Conservation (phyloP, 2,113 vertebrate species). For the Microcebus murinus region DNA sequence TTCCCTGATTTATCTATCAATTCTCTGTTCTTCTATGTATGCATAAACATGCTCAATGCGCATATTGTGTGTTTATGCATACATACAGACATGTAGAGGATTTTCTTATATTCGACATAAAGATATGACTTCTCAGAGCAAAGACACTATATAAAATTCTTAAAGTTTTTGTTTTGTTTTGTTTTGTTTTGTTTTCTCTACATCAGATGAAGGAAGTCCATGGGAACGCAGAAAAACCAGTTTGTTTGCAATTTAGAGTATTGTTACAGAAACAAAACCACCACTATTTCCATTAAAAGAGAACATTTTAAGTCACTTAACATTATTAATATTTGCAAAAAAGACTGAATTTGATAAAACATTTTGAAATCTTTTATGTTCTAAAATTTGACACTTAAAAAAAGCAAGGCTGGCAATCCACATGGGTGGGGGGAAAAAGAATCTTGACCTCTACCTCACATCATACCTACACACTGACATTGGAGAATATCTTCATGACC, state of each 20-base stretch:
- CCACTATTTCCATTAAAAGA: not conserved
- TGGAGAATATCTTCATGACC: not conserved
- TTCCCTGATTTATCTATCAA: not conserved
- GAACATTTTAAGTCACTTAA: constrained; percentile 4
- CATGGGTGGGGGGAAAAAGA: not conserved
- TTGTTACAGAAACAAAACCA: not conserved
- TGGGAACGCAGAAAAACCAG: not conserved
- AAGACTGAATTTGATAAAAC: not conserved
- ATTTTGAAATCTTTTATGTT: constrained; percentile 4
- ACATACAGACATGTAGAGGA: not conserved
- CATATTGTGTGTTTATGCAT: not conserved
- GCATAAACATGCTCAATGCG: not conserved
- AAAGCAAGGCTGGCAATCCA: not conserved
- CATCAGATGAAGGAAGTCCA: not conserved
- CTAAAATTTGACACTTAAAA: constrained; percentile 31
- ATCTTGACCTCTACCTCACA: not conserved
- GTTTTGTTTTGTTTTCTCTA: not conserved
- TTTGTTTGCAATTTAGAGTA: not conserved
- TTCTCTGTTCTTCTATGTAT: not conserved
- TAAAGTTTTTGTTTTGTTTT: not conserved
- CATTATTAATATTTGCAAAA: constrained; percentile 12
- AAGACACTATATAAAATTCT: not conserved
- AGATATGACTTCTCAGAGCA: not conserved
- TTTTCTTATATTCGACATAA: not conserved
- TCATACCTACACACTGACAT: not conserved